Percentiles rank a stretch among this genome's conserved stretches.
phyloP scores from a whole-genome alignment of 1,140 invertebrate species.

The Drosophila pseudoobscura region DNA sequence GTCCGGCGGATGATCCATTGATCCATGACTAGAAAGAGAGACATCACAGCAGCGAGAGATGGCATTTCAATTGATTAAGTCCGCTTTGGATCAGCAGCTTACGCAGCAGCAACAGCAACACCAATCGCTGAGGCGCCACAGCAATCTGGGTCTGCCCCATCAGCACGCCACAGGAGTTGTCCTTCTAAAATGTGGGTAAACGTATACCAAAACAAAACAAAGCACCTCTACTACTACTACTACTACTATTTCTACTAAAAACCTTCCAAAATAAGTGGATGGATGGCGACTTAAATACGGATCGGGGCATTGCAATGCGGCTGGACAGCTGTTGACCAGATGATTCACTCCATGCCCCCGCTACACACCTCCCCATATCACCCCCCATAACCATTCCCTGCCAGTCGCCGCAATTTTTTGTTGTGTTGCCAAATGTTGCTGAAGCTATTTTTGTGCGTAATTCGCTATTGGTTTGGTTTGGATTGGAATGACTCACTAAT shows the following conservation, averaged over 20 bases:
- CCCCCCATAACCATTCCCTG: not conserved
- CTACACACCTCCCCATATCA: not conserved
- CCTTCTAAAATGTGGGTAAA: constrained; percentile 73
- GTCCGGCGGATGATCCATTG: not conserved
- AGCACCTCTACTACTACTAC: no score
- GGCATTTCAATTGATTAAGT: constrained; percentile 74
- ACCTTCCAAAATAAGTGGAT: no score
- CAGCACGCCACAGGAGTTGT: constrained; percentile 66
- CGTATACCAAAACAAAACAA: no score
- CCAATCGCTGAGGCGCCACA: constrained; percentile 28
- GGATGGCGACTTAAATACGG: no score
- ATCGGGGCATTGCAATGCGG: not conserved
- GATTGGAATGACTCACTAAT: constrained; percentile 34
- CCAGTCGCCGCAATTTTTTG: not conserved
- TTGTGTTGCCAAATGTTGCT: constrained; percentile 13
- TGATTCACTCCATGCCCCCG: constrained; percentile 37
- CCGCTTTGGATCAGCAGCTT: constrained; percentile 56
- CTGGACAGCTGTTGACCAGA: constrained; percentile 31
- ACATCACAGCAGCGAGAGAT: constrained; percentile 20
- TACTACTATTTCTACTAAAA: not conserved
- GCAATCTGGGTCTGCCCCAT: constrained; percentile 35
- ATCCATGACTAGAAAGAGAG: not conserved
- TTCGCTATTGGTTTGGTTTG: constrained; percentile 7
- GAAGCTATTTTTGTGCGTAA: constrained; percentile 44
- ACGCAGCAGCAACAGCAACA: constrained; percentile 21